Base-by-base conservation (phyloP, 2,888 invertebrate genomes). In the Orthosia cruda region DNA sequence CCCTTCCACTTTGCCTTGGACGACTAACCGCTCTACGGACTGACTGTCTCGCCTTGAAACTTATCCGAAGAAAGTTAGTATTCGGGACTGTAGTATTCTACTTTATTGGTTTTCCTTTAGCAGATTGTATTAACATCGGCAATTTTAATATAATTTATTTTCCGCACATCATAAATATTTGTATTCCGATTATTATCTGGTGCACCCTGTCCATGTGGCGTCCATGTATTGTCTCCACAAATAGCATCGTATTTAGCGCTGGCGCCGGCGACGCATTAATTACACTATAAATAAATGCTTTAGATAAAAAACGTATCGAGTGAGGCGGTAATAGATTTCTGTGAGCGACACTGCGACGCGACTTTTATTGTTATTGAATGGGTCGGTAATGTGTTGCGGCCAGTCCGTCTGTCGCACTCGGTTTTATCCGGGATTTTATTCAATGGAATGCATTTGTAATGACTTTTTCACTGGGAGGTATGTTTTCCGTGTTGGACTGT, bases 201-300 rank as follows among this genome's bases (percentile, higher is more conserved):
- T 58, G n/a, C 50, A 45, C 49, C 54, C 47, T 72, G 26, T 59
- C 50, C 61, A 69, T 63, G 74, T 75, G 79, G 59, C 83, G 67
- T 64, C 81, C 88, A 79, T 85, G 71, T 80, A 84, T 88, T 87
- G 87, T 80, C 72, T 82, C 86, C 83, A 82, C 88, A 89, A 91
- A 91, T 91, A 91, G 89, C 87, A 78, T 76, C 75, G 87, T 82
- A 85, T 90, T 90, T 87, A 89, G 84, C 85, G 80, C 83, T 87
- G 90, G 91, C 91, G 91, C 91, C 90, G 90, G 87, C 87, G 89
- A 91, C 91, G 86, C 91, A 92, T 91, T 91, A 92, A 91, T 92
- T 92, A 91, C 89, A 84, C 90, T 92, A 91, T 91, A 92, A 91
- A 92, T 92, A 91, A 89, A 86, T 86, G 85, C 82, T 88, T 89